These are phyloP conservation scores for Myocastor coypus DNA, from an alignment of 2,113 vertebrate species.

Conservation along the genomic window DNA sequence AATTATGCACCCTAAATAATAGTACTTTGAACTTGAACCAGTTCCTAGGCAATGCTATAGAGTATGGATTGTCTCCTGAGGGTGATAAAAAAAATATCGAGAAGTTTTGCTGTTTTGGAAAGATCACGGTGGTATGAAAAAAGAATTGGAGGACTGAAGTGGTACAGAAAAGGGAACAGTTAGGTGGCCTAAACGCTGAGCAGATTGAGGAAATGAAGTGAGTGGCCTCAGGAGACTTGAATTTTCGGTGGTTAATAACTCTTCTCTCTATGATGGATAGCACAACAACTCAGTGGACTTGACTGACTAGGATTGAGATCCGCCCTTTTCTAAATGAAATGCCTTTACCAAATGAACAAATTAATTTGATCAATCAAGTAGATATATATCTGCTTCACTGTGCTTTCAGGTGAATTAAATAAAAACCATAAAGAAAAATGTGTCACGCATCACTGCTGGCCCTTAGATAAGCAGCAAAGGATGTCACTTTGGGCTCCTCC, in stretches of 20 bases:
- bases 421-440: neutral
- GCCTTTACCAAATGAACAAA: neutral
- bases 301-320: neutral
- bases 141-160: neutral
- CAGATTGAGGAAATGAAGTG: neutral
- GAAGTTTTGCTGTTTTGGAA: neutral
- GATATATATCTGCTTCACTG: neutral
- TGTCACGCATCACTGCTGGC: neutral
- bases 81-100: neutral
- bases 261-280: neutral
- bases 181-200: neutral
- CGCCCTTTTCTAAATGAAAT: neutral
- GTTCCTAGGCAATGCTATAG: neutral
- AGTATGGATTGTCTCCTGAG: neutral
- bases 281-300: neutral
- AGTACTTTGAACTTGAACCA: neutral
- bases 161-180: neutral
- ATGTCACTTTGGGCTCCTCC: neutral
- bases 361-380: neutral
- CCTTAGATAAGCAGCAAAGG: neutral
- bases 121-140: neutral
- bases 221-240: neutral
- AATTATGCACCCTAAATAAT: neutral
- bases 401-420: neutral
- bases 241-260: neutral